These are phyloP conservation scores for Xiphorhynchus elegans DNA, from an alignment of 2,113 vertebrate species.

Conservation along the genomic window DNA sequence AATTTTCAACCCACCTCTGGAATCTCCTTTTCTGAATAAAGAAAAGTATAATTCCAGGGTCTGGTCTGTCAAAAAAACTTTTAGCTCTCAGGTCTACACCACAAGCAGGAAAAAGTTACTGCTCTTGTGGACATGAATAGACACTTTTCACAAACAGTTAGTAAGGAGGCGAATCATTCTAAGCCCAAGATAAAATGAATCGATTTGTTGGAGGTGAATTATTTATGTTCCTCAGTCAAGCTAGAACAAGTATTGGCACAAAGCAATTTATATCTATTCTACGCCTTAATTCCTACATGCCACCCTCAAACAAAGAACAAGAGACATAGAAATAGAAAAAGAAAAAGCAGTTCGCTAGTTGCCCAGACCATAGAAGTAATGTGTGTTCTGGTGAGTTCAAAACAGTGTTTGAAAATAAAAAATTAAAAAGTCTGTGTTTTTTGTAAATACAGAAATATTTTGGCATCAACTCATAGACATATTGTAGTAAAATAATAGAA, in stretches of 20 bases:
- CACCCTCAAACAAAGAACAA: background rate
- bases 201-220: background rate
- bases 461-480: background rate
- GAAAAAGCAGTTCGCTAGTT: background rate
- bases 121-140: background rate
- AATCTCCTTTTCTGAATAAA: background rate
- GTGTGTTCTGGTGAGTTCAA: background rate
- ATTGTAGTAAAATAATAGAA: background rate
- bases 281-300: background rate
- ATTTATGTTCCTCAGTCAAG: background rate
- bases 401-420: background rate
- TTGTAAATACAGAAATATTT: background rate
- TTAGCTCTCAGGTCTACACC: background rate
- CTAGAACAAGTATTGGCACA: background rate
- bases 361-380: background rate
- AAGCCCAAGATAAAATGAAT: background rate
- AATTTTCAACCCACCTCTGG: background rate
- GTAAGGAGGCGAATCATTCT: background rate
- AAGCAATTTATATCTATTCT: background rate
- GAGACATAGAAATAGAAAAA: background rate
- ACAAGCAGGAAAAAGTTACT: background rate
- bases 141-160: background rate
- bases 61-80: background rate
- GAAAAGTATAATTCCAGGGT: background rate
- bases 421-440: background rate